Percentiles rank a stretch among this genome's conserved stretches.
Conservation (phyloP, 2,888 invertebrate genomes). For the Drosophila buzzatii region DNA sequence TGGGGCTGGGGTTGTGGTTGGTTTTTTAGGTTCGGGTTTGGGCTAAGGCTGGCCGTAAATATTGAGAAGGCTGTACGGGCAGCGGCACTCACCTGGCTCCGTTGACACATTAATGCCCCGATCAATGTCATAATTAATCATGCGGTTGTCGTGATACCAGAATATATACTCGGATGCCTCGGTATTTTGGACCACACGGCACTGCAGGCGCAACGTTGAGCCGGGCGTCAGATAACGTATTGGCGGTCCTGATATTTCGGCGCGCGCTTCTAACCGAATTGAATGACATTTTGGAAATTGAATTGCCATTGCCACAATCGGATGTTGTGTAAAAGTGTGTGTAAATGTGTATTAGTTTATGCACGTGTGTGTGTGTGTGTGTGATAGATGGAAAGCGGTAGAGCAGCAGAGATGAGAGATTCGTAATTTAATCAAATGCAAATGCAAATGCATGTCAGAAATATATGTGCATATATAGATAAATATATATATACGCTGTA, state of each 20-base stretch:
- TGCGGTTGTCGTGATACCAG: constrained; percentile 95
- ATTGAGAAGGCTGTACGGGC: neutral
- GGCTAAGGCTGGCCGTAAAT: neutral
- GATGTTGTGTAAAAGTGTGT: constrained; percentile 12
- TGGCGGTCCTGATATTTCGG: constrained; percentile 93
- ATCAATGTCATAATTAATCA: constrained; percentile 96
- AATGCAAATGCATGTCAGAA: constrained; percentile 45
- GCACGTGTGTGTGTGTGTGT: neutral
- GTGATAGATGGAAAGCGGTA: constrained; percentile 19
- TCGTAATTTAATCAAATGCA: constrained; percentile 57
- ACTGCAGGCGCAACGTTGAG: constrained; percentile 92
- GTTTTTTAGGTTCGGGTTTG: neutral
- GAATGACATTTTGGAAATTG: constrained; percentile 68
- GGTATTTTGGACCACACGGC: constrained; percentile 93
- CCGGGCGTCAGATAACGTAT: constrained; percentile 95
- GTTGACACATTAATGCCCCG: constrained; percentile 95
- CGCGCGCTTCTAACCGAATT: constrained; percentile 90
- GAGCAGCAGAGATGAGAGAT: constrained; percentile 43
- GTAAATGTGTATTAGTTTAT: neutral
- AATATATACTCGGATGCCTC: constrained; percentile 94
- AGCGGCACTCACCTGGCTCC: constrained; percentile 88
- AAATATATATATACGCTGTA: constrained; percentile 25
- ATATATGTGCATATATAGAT: neutral
- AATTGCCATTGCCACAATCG: constrained; percentile 56
- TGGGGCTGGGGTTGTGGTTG: neutral